phyloP scores from a whole-genome alignment of 2,113 vertebrate genomes.

The Aramus guarauna region DNA sequence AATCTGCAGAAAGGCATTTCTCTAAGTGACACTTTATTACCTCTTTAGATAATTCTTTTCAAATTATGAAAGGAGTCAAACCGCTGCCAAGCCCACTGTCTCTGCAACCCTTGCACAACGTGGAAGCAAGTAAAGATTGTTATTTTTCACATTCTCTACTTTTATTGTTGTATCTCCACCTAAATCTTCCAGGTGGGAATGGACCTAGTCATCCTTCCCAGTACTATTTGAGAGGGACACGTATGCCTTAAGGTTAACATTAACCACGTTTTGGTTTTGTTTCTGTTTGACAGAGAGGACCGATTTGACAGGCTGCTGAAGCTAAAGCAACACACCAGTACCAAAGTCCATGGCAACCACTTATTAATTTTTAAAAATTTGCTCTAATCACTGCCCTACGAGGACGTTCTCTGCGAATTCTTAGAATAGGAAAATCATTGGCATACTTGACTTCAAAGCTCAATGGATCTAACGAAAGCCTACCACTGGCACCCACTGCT shows the following conservation, averaged over 20 bases:
- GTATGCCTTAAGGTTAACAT: not conserved
- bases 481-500: not conserved
- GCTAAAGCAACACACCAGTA: slow-evolving; percentile 66
- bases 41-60: not conserved
- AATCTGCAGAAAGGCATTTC: not conserved
- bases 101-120: not conserved
- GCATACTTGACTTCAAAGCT: not conserved
- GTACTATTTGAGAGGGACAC: not conserved
- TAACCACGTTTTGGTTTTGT: not conserved
- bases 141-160: not conserved
- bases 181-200: not conserved
- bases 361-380: not conserved
- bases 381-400: not conserved
- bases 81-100: not conserved
- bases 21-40: not conserved
- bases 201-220: not conserved
- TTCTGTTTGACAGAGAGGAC: slow-evolving; percentile 62
- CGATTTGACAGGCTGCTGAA: slow-evolving; percentile 47
- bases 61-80: not conserved
- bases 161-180: not conserved
- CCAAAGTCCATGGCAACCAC: slow-evolving; percentile 72
- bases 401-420: not conserved
- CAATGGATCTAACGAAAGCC: not conserved
- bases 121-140: not conserved
- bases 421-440: not conserved